These are phyloP conservation scores for Psittacula echo DNA, from an alignment of 2,797 vertebrate genomes.

Conservation along the genomic window DNA sequence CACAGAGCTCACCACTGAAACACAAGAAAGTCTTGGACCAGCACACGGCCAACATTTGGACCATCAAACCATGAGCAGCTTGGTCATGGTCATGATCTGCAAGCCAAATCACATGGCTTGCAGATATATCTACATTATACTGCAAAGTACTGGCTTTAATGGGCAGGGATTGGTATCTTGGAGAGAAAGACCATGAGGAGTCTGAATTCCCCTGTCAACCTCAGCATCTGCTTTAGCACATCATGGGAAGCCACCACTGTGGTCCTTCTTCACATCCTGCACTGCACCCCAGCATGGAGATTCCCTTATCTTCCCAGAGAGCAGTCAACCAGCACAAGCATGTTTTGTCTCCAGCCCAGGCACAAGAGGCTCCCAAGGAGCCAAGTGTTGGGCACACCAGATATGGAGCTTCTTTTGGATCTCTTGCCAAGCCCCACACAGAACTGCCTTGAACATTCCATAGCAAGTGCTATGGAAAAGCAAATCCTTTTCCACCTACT, in stretches of 20 bases:
- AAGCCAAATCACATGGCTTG: not conserved
- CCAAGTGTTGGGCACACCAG: not conserved
- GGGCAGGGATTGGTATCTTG: not conserved
- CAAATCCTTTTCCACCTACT: not conserved
- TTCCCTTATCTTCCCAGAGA: not conserved
- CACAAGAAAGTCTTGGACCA: not conserved
- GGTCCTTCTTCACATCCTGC: fast-evolving
- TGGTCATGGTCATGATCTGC: not conserved
- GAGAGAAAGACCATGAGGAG: not conserved
- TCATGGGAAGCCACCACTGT: not conserved
- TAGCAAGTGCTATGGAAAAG: fast-evolving
- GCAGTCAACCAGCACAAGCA: not conserved
- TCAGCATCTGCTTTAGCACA: not conserved
- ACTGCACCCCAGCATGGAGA: not conserved
- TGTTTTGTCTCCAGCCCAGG: not conserved
- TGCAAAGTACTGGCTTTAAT: not conserved
- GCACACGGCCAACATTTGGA: not conserved
- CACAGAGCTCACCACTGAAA: fast-evolving
- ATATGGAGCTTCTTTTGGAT: not conserved
- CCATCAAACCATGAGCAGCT: not conserved
- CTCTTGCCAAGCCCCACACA: not conserved
- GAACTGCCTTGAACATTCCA: not conserved
- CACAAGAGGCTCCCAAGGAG: fast-evolving
- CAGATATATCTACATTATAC: not conserved
- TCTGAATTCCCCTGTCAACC: not conserved